Evolutionary conservation across 2,113 vertebrate species (phyloP).

Genomic region (Heterocephalus glaber): DNA sequence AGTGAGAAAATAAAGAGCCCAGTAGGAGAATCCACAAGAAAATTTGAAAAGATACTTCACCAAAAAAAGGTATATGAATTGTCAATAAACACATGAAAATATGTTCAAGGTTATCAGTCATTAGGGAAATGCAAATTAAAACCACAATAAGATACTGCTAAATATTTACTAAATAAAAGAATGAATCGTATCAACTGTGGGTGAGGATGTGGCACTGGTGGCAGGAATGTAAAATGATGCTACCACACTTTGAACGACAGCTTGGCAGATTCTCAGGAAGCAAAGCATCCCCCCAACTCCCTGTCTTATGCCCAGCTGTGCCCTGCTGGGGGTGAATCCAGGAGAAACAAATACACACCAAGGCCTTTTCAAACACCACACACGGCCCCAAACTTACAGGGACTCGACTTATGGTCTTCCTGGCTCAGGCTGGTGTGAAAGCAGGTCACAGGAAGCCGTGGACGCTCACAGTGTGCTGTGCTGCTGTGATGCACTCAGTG

Average conservation of each 20-base stretch:
- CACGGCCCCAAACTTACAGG: not conserved
- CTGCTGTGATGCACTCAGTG: accelerated
- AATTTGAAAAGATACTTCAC: not conserved
- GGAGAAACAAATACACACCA: not conserved
- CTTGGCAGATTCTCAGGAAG: not conserved
- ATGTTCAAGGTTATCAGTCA: not conserved
- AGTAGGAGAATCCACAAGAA: not conserved
- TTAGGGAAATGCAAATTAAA: not conserved
- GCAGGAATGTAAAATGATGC: not conserved
- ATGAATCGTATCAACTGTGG: not conserved
- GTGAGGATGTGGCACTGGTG: too few relatives aligned
- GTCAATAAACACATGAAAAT: not conserved
- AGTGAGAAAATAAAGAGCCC: not conserved
- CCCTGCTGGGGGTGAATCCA: not conserved
- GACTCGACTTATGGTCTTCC: not conserved
- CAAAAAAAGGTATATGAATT: not conserved
- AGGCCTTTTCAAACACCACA: not conserved
- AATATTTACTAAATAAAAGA: not conserved
- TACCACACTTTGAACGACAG: not conserved
- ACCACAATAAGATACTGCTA: too few relatives aligned
- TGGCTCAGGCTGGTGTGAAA: too few relatives aligned
- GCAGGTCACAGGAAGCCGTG: not conserved
- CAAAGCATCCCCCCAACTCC: not conserved
- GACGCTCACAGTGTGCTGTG: accelerated
- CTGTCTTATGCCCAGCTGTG: not conserved